phyloP scores from a whole-genome alignment of 2,113 vertebrate species.

The Rana temporaria region DNA sequence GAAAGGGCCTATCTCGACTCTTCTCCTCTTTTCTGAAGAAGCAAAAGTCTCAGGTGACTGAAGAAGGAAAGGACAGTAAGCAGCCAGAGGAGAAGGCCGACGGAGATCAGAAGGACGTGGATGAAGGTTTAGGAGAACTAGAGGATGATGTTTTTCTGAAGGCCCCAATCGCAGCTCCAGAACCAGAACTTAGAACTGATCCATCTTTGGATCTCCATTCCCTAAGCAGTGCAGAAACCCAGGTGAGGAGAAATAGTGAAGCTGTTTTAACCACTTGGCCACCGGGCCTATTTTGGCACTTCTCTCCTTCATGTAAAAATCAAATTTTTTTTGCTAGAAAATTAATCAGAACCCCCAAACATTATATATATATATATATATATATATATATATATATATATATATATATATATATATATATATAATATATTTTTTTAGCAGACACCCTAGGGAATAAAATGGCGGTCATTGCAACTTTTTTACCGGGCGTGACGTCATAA shows the following conservation, averaged over 20 bases:
- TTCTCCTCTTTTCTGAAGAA: slow-evolving; percentile 93
- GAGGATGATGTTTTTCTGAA: slow-evolving; percentile 81
- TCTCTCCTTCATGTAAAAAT: no score
- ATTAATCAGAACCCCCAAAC: no score
- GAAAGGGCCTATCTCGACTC: slow-evolving; percentile 87
- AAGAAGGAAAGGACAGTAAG: slow-evolving; percentile 73
- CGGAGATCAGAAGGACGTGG: slow-evolving; percentile 66
- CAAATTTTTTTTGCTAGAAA: no score
- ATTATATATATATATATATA: no score
- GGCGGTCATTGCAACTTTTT: no score
- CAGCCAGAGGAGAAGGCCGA: slow-evolving; percentile 64
- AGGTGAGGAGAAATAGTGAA: slow-evolving; percentile 75
- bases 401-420: no score
- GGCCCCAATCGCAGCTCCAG: slow-evolving; percentile 95
- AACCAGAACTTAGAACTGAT: slow-evolving; percentile 92
- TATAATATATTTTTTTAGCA: no score
- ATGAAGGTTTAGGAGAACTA: slow-evolving; percentile 67
- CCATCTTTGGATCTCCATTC: slow-evolving; percentile 89
- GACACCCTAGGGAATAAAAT: no score
- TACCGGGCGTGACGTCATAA: no score
- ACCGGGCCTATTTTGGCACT: no score
- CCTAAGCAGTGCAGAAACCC: slow-evolving; percentile 90
- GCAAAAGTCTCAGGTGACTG: slow-evolving; percentile 86
- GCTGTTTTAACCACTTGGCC: no score
- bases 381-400: no score